Base-by-base conservation (phyloP, 2,888 invertebrate species). In the Agrochola lychnidis region DNA sequence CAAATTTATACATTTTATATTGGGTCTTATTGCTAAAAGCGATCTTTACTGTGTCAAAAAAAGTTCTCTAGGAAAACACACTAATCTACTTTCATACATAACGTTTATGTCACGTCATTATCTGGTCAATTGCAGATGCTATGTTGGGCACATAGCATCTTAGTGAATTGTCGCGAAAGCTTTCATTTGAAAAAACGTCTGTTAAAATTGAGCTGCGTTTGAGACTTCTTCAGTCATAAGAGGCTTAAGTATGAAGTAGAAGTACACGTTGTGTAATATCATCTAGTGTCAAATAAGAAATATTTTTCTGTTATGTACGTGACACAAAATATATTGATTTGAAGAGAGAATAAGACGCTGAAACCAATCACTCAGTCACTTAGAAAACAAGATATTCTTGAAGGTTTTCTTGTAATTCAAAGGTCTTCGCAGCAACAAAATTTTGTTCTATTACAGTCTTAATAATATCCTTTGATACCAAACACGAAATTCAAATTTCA, bases 401-500 rank as follows among this genome's bases (percentile, higher is more conserved):
- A 25, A 36, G 5, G 42, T n/a, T 57, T 63, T 36, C 45, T 30
- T 56, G 14, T 61, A 22, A 62, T 42, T 25, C 16, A 36, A 59
- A 61, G n/a, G 40, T 42, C n/a, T 42, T 30, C 5, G 25, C 14
- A 56, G 16, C 19, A 67, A 45, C 40, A 73, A 40, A 3, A 66
- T 9, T 56, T 45, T 48, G 7, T 69, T 73, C 1, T 6, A n/a
- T 51, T 36, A 30, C 36, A 36, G 0, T 51, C 1, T 42, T 70
- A 4, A 22, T 75, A n/a, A 30, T 40, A 51, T 59, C 48, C 63
- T 68, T 64, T 68, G 40, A 61, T n/a, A 63, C 25, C n/a, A 61
- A 76, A 77, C 7, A 61, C 25, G 61, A 56, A 64, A 63, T 79
- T 79, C 45, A 62, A 78, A 85, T 83, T 74, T 78, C 51, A 59